Evolutionary conservation across 2,888 invertebrate species (phyloP), one percentile per base, ranked within the genome.

Genomic region (Xylota segnis): DNA sequence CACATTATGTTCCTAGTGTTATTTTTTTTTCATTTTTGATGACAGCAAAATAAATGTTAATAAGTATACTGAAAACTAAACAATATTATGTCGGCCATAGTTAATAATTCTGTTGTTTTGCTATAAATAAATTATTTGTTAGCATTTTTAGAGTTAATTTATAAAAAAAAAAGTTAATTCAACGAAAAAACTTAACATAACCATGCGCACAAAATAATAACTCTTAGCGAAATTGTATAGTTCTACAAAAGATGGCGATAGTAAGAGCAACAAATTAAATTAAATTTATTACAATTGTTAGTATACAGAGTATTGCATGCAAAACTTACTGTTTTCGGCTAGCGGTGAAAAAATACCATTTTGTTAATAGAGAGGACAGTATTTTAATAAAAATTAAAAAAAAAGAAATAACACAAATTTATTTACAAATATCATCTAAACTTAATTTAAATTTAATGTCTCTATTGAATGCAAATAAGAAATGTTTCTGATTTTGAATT

Each of bases 291-390:
- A 52, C 29, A 54, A 43, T 65, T 58, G 72, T 82, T 74, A 61
- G 75, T 83, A 18, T 34, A 83, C 61, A 74, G 52, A 37, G 18
- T 83, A 87, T 87, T 87, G 68, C 84, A 87, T 86, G 83, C 87
- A 76, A 77, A 86, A 89, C 88, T 89, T 88, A 89, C 88, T 89
- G 88, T 87, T 88, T 89, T 86, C 88, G 87, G 88, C 86, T 89
- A 89, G 88, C 87, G 88, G 87, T 87, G 87, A 63, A 74, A 86
- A 84, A 87, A 84, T 75, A 81, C 86, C 81, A 82, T 81, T 76
- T 81, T 81, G 81, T 86, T 76, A 81, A 72, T 82, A 76, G 81
- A 66, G 58, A 71, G 71, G 65, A 66, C 54, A 78, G 47, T 83
- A 65, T 29, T 75, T 84, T 81, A 71, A 65, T 82, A 70, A 59